Evolutionary conservation across 2,888 invertebrate genomes (phyloP), one percentile per base, ranked within the genome.

Genomic region (Rhamnusium bicolor): DNA sequence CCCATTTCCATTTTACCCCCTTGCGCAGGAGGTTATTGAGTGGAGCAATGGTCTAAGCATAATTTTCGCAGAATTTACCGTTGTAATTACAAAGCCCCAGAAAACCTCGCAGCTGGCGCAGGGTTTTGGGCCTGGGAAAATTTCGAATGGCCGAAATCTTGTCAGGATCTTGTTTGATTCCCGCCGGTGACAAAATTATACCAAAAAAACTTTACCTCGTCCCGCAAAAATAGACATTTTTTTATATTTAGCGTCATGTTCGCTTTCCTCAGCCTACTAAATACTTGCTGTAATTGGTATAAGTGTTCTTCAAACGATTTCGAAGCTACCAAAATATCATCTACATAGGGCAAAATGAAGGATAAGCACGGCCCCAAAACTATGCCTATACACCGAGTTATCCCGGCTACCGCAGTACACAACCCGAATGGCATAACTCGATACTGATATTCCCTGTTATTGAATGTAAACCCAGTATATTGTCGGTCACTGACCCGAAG

Each of bases 391-490:
- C 71, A 32, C 6, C 65, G 8, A 16, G 56, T 71, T 4, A 71
- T 14, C 8, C 68, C 47, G 3, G 60, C 58, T 49, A 72, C 19
- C 1, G 72, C 70, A 5, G 68, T 68, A 7, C 29, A 4, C 12
- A 72, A 18, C 2, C 78, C 78, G 21, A 78, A 78, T n/a, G 77
- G 78, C 21, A 78, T n/a, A 0, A 56, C 63, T 2, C 6, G 8
- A 49, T 74, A 78, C 1, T 51, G 40, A 62, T 73, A 78, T 8
- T 62, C 61, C 29, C 62, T 21, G 1, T 58, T 40, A 7, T 73
- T 62, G 47, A 54, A 73, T 2, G 67, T 8, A 61, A 78, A 78
- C 0, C 71, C 78, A 1, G 71, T 75, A 46, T 78, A 78, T 62
- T 73, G 49, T 12, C 32, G 3, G 19, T 63, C 24, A 3, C 69